These are phyloP conservation scores for Perizoma affinitatum DNA, from an alignment of 2,888 invertebrate species.

Conservation along the genomic window DNA sequence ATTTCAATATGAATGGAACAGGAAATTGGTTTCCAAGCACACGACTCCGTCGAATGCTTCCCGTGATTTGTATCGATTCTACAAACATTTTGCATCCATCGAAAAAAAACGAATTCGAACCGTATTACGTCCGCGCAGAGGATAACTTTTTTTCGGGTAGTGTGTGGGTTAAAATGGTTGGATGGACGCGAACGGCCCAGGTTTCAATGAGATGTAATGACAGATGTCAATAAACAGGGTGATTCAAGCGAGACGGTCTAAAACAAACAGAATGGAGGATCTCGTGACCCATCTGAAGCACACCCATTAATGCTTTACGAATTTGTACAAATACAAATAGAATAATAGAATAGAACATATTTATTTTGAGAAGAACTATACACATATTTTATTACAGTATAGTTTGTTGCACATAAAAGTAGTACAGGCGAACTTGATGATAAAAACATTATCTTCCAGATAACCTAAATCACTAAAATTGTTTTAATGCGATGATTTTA, in stretches of 20 bases:
- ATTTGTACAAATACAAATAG: no score
- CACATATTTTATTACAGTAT: no score
- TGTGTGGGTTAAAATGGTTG: slow-evolving; percentile 36
- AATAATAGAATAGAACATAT: no score
- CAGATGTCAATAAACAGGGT: slow-evolving; percentile 28
- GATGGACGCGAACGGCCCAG: slow-evolving; percentile 35
- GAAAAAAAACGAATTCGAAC: slow-evolving; percentile 46
- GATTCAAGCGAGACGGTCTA: background rate
- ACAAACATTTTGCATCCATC: slow-evolving; percentile 45
- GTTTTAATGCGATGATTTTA: no score
- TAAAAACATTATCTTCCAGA: no score
- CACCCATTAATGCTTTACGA: no score
- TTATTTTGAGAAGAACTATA: no score
- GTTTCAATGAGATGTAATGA: slow-evolving; percentile 54
- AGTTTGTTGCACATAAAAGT: no score
- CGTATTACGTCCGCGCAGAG: slow-evolving; percentile 32
- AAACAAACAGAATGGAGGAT: no score
- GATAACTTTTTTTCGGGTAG: slow-evolving; percentile 7
- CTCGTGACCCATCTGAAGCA: no score
- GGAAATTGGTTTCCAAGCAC: slow-evolving; percentile 81
- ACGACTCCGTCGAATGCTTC: slow-evolving; percentile 66
- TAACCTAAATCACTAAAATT: no score
- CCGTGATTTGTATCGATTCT: slow-evolving; percentile 73
- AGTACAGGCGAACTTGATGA: no score
- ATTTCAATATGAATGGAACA: slow-evolving; percentile 79